phyloP scores from a whole-genome alignment of 1,140 invertebrate species.

The Scaptomyza pallida region DNA sequence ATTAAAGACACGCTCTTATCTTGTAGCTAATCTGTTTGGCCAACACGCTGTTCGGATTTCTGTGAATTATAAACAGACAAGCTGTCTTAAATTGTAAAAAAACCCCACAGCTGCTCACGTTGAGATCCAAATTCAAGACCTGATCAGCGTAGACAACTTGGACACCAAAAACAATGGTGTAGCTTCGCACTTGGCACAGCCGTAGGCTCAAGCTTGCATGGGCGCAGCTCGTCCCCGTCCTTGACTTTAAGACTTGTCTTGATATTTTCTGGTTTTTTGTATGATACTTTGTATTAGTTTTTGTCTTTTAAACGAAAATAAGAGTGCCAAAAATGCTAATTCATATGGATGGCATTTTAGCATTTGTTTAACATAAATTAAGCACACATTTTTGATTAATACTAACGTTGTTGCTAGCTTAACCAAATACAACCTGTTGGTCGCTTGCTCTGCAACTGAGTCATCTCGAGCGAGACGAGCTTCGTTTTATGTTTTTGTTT shows the following conservation, averaged over 20 bases:
- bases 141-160: constrained; percentile 27
- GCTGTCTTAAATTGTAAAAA: constrained; percentile 45
- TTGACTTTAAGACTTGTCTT: constrained; percentile 70
- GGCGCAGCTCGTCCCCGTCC: constrained; percentile 64
- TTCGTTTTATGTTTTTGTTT: constrained; percentile 12
- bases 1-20: constrained; percentile 1
- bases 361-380: constrained; percentile 71
- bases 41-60: constrained; percentile 20
- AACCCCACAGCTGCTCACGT: constrained; percentile 25
- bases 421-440: constrained; percentile 35
- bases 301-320: constrained; percentile 58
- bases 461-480: constrained; percentile 12
- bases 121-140: constrained; percentile 50
- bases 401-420: constrained; percentile 44
- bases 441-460: neutral
- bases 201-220: constrained; percentile 38
- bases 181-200: constrained; percentile 65
- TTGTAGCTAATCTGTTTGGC: constrained; percentile 6
- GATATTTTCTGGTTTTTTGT: constrained; percentile 43
- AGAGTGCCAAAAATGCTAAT: constrained; percentile 75
- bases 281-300: neutral
- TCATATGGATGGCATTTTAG: constrained; percentile 31
- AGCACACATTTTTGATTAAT: constrained; percentile 44
- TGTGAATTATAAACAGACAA: constrained; percentile 25
- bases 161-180: constrained; percentile 49